Evolutionary conservation across 2,797 vertebrate genomes (phyloP), one percentile per base, ranked within the genome.

Genomic region (Tapirus indicus): DNA sequence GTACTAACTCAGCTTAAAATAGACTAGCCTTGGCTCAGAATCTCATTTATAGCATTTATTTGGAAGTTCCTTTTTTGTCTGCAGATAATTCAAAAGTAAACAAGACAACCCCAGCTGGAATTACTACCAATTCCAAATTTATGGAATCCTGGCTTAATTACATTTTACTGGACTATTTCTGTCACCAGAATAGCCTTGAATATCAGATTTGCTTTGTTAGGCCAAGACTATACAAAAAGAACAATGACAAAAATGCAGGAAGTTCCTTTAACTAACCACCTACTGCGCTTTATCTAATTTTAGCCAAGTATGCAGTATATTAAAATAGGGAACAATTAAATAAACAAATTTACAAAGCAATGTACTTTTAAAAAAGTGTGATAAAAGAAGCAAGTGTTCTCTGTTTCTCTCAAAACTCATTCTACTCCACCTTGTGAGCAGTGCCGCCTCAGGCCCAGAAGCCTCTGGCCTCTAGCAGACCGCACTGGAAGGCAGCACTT

Each of bases 41-140:
- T 38, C 60, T 72, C 66, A 38, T 12, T 25, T 17, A 29, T 0
- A 92, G 60, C 20, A 77, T 69, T 41, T 69, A 68, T 44, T 60
- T 78, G 47, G n/a, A 86, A 89, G 18, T 47, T 72, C n/a, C 64
- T 83, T 58, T 75, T 90, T 69, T 66, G 32, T 71, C 52, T 52
- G 71, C n/a, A 77, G 89, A 71, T 62, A 62, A 91, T 38, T 85
- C 91, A 66, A 54, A 87, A 68, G 38, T 27, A 71, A 91, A 56
- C 35, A 71, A 75, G 35, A 54, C 44, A 44, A 23, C 17, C 38
- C 49, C 69, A 92, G 74, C 17, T 72, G 52, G 91, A 80, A 52
- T 35, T 20, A 93, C 52, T 17, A 78, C 12, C 35, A 38, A 77
- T 47, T 68, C 68, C 91, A 87, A 62, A 92, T 62, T 60, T 49